Percentiles rank a stretch among this genome's conserved stretches.
Conservation (phyloP, 2,888 invertebrate genomes). For the Agrypnus murinus region DNA sequence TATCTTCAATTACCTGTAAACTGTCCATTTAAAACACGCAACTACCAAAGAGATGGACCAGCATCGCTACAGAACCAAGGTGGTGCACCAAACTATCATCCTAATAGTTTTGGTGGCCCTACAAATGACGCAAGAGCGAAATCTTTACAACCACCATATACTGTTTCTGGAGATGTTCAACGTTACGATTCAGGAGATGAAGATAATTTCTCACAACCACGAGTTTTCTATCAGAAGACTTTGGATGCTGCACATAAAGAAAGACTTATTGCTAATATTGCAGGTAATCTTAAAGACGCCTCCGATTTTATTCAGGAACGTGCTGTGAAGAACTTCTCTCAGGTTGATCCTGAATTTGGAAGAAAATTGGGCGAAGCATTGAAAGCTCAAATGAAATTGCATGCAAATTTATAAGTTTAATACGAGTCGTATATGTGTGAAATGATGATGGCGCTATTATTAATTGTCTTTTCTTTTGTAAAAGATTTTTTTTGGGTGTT, state of each 20-base stretch:
- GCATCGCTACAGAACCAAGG: conserved; percentile 87
- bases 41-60: conserved; percentile 93
- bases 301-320: conserved; percentile 90
- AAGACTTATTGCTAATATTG: conserved; percentile 87
- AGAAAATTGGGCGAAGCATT: conserved; percentile 78
- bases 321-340: conserved; percentile 85
- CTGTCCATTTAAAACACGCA: conserved; percentile 86
- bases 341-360: conserved; percentile 88
- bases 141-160: conserved; percentile 75
- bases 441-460: too few species aligned
- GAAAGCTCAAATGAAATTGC: too few species aligned
- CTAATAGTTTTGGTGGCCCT: conserved; percentile 96
- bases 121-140: conserved; percentile 80
- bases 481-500: too few species aligned
- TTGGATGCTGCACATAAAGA: conserved; percentile 82
- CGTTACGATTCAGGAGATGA: conserved; percentile 89
- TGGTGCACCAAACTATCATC: conserved; percentile 96
- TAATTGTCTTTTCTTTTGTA: too few species aligned
- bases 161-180: conserved; percentile 82
- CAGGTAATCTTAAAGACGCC: conserved; percentile 83
- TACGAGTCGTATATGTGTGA: too few species aligned
- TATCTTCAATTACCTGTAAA: conserved; percentile 95
- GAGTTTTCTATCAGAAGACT: conserved; percentile 86
- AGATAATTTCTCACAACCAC: conserved; percentile 92
- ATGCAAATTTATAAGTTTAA: too few species aligned